Base-by-base conservation (phyloP, 1,140 invertebrate genomes). In the Aphaenogaster rudis region DNA sequence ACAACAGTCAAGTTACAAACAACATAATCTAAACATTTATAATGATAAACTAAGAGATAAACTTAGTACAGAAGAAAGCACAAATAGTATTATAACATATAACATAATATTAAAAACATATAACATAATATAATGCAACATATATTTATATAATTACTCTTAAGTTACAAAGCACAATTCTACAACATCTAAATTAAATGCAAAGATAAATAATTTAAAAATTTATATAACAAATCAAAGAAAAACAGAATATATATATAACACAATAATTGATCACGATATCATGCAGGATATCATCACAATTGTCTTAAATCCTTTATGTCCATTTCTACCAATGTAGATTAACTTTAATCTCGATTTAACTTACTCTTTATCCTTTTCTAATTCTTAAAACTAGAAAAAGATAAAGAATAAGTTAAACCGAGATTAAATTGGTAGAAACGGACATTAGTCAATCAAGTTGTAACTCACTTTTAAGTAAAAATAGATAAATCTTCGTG, bases 91-190 rank as follows among this genome's bases (percentile, higher is more conserved):
- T 17, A 74, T 54, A 54, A 54, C 1, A 54, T 3, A 45, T n/a
- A 4, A 7, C 28, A 28, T 28, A 28, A 28, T 28, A 28, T 28
- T 28, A 28, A 28, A 28, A 28, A 28, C 28, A 28, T 28, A 28
- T 28, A 28, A 28, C 28, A 54, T 54, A 63, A 33, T 36, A 8
- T 63, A 63, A 15, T 17, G 28, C 15, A 15, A 33, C 36, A 63
- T 63, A 74, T 52, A 54, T 50, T 3, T 57, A 39, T 28, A 79
- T n/a, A 78, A 79, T 13, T 42, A 36, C n/a, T 78, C 17, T 48
- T 21, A 4, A 28, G 3, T 72, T 21, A 21, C 4, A 59, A 39
- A 74, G 2, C 21, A 21, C 1, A 36, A 52, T 36, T 52, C 28
- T 33, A 8, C 15, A 72, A 3, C 33, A 15, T 76, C 1, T 57